Percentiles rank a stretch among this genome's conserved stretches.
Conservation (phyloP, 2,888 invertebrate species). For the Pseudococcus jackbeardsleyi region DNA sequence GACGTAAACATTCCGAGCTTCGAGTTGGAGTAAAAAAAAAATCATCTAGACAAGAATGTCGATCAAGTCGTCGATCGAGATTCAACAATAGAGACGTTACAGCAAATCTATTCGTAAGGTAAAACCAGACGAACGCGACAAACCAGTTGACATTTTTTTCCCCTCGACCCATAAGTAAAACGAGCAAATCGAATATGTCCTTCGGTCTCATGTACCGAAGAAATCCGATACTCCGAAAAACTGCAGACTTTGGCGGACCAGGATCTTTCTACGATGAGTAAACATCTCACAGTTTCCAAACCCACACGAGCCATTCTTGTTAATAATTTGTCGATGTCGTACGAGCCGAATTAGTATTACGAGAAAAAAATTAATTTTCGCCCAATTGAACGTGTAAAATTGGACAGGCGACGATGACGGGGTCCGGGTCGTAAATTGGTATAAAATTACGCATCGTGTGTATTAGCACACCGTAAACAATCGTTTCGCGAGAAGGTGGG, state of each 20-base stretch:
- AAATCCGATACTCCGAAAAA: not conserved
- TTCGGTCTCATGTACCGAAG: not conserved
- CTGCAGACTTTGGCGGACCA: not conserved
- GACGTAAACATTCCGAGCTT: not conserved
- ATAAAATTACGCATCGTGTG: slow-evolving; percentile 27
- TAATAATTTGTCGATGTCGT: slow-evolving; percentile 9
- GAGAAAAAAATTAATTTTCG: slow-evolving; percentile 48
- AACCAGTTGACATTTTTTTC: slow-evolving; percentile 47
- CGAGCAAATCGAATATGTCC: not conserved
- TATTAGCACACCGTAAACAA: slow-evolving; percentile 43
- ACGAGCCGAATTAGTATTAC: not conserved
- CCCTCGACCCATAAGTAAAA: not conserved
- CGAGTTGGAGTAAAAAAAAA: not conserved
- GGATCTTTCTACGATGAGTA: not conserved
- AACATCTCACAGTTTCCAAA: not conserved
- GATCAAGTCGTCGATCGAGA: not conserved
- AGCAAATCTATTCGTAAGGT: slow-evolving; percentile 6
- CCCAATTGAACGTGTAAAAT: not conserved
- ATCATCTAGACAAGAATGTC: slow-evolving; percentile 25
- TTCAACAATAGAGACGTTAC: slow-evolving; percentile 45
- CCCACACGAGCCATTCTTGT: slow-evolving; percentile 11
- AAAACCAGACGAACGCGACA: slow-evolving; percentile 17
- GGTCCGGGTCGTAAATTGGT: slow-evolving; percentile 32
- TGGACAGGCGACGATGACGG: not conserved
- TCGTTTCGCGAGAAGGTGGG: slow-evolving; percentile 3